Conservation (phyloP, 2,888 invertebrate species). For the Aleiodes alternator region DNA sequence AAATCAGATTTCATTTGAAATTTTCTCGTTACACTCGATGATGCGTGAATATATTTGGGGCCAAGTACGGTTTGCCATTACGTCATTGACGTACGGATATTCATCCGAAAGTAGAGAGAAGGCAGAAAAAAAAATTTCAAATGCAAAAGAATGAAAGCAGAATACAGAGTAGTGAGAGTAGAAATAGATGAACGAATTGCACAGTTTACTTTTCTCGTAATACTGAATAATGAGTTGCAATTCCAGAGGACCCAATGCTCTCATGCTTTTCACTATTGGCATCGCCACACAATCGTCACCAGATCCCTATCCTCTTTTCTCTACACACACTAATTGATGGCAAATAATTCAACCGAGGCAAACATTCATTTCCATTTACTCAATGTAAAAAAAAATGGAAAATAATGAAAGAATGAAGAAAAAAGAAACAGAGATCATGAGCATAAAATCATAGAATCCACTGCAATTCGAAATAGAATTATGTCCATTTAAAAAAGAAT, state of each 20-base stretch:
- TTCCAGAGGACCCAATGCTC: background rate
- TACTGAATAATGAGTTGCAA: constrained; percentile 40
- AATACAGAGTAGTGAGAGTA: constrained; percentile 26
- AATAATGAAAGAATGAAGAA: background rate
- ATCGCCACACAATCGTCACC: constrained; percentile 1
- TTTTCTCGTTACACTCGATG: constrained; percentile 53
- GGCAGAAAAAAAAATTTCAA: background rate
- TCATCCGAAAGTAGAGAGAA: constrained; percentile 10
- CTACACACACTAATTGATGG: constrained; percentile 17
- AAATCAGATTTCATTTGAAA: constrained; percentile 51
- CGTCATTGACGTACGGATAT: constrained; percentile 14
- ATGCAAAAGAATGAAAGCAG: constrained; percentile 11
- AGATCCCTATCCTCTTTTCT: background rate
- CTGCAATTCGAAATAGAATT: background rate
- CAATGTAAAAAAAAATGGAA: background rate
- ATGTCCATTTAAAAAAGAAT: constrained; percentile 4
- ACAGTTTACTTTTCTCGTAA: constrained; percentile 31
- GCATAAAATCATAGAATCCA: too few relatives aligned
- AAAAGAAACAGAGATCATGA: too few relatives aligned
- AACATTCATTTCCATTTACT: constrained; percentile 16
- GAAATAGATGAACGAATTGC: constrained; percentile 36
- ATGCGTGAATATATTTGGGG: constrained; percentile 43
- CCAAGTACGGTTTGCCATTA: background rate
- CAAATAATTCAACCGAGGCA: constrained; percentile 28
- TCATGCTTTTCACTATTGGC: constrained; percentile 24